Percentiles rank a stretch among this genome's conserved stretches.
Evolutionary conservation across 2,888 invertebrate species (phyloP).

Genomic region (Lasioglossum marginatum): DNA sequence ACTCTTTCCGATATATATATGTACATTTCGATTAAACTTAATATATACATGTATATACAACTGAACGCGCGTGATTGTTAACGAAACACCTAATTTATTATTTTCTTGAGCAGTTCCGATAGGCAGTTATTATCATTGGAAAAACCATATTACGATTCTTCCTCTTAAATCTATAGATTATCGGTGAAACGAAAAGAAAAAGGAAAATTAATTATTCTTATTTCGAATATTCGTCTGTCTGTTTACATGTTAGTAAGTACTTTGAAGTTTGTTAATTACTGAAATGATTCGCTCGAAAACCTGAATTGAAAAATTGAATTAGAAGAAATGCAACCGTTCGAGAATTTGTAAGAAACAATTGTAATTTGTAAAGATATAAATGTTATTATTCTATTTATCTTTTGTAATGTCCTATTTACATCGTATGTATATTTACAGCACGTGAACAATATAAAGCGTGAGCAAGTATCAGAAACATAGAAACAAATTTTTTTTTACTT

Average conservation of each 20-base stretch:
- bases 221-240: neutral
- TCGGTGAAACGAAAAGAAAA: neutral
- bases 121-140: slow-evolving; percentile 21
- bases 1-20: neutral
- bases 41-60: neutral
- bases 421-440: slow-evolving; percentile 59
- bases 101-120: slow-evolving; percentile 20
- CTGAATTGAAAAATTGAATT: neutral
- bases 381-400: slow-evolving; percentile 15
- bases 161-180: slow-evolving; percentile 9
- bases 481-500: slow-evolving; percentile 55
- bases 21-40: neutral
- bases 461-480: slow-evolving; percentile 62
- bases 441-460: slow-evolving; percentile 50
- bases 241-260: slow-evolving; percentile 18
- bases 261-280: slow-evolving; percentile 12
- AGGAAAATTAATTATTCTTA: slow-evolving; percentile 9
- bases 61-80: neutral
- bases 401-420: slow-evolving; percentile 45
- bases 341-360: slow-evolving; percentile 23
- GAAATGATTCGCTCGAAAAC: slow-evolving; percentile 8
- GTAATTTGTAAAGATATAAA: slow-evolving; percentile 28
- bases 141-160: slow-evolving; percentile 7
- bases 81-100: slow-evolving; percentile 6
- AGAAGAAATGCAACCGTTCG: neutral